phyloP scores from a whole-genome alignment of 1,140 invertebrate species.

The Nilaparvata lugens region DNA sequence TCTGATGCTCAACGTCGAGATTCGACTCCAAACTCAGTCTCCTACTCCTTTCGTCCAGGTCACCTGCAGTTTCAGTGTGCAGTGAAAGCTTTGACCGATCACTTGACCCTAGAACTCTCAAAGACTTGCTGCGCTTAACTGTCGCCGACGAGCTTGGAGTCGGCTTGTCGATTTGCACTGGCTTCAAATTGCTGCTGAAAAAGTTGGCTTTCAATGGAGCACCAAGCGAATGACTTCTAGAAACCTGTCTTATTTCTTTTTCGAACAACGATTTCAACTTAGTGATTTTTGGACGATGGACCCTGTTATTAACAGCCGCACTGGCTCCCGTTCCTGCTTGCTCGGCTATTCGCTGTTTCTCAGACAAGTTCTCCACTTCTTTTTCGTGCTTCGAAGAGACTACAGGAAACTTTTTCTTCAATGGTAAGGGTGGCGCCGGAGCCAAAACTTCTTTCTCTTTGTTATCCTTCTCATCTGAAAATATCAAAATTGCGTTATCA shows the following conservation, averaged over 20 bases:
- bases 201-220: conserved; percentile 16
- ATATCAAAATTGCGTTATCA: too few species aligned
- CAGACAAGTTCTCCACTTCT: conserved; percentile 33
- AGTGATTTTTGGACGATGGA: conserved; percentile 38
- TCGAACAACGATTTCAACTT: conserved; percentile 42
- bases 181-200: background rate
- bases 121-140: conserved; percentile 36
- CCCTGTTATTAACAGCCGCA: conserved; percentile 19
- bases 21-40: conserved; percentile 22
- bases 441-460: conserved; percentile 26
- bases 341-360: conserved; percentile 24
- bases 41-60: conserved; percentile 3
- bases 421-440: conserved; percentile 25
- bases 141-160: conserved; percentile 15
- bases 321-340: conserved; percentile 11
- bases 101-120: conserved; percentile 29
- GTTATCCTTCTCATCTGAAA: conserved; percentile 28
- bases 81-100: conserved; percentile 19
- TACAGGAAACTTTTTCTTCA: conserved; percentile 21
- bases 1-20: conserved; percentile 17
- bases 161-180: conserved; percentile 8
- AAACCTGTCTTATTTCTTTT: conserved; percentile 20
- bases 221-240: conserved; percentile 25
- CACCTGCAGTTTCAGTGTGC: background rate
- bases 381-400: conserved; percentile 33